These are phyloP conservation scores for Hippopotamyrus pictus DNA, from an alignment of 2,797 vertebrate species.

Conservation along the genomic window DNA sequence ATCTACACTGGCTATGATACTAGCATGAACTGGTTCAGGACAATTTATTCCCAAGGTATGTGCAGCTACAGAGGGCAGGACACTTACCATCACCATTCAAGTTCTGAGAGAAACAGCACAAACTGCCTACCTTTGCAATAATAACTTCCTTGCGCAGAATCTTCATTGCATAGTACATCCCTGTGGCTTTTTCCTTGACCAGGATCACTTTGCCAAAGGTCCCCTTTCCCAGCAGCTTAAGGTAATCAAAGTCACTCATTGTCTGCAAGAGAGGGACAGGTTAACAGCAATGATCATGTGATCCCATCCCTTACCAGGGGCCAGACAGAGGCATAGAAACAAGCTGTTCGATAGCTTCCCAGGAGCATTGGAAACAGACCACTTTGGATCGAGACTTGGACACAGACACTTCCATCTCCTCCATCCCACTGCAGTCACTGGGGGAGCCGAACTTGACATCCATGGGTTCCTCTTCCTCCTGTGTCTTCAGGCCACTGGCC, in stretches of 20 bases:
- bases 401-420: slow-evolving; percentile 82
- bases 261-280: slow-evolving; percentile 57
- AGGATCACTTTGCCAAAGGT: slow-evolving; percentile 94
- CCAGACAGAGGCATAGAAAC: background rate
- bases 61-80: background rate
- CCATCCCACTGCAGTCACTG: slow-evolving; percentile 63
- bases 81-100: background rate
- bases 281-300: background rate
- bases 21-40: background rate
- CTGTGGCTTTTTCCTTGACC: slow-evolving; percentile 84
- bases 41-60: background rate
- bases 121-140: slow-evolving; percentile 77
- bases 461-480: slow-evolving; percentile 71
- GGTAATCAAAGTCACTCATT: slow-evolving; percentile 94
- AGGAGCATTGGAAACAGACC: slow-evolving; percentile 57
- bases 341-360: background rate
- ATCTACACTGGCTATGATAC: background rate
- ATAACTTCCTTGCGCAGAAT: slow-evolving; percentile 92
- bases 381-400: slow-evolving; percentile 81
- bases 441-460: slow-evolving; percentile 80
- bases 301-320: background rate
- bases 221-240: slow-evolving; percentile 90
- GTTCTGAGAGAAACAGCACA: background rate
- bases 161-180: slow-evolving; percentile 96
- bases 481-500: slow-evolving; percentile 84